These are phyloP conservation scores for Mustela lutreola DNA, from an alignment of 2,113 vertebrate species.

Conservation along the genomic window DNA sequence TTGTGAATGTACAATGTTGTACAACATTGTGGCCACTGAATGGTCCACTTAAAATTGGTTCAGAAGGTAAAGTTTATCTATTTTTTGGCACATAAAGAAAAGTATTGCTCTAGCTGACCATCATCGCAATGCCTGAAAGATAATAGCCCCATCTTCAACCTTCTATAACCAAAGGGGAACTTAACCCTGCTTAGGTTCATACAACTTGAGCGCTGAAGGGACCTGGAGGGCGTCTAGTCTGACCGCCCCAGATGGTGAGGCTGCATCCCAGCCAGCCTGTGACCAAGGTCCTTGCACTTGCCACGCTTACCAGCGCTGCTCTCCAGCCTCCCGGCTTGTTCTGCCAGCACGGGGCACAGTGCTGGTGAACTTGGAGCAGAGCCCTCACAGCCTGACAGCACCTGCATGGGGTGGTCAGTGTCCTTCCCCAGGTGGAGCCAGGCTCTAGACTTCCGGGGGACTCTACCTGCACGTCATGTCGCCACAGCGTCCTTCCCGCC, in stretches of 20 bases:
- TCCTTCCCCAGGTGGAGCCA: not conserved
- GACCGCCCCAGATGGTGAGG: not conserved
- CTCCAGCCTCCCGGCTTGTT: not conserved
- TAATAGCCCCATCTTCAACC: not conserved
- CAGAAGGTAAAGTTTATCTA: not conserved
- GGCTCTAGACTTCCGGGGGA: not conserved
- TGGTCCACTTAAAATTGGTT: not conserved
- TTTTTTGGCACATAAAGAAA: slow-evolving; percentile 8
- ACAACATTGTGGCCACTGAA: not conserved
- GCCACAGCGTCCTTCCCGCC: not conserved
- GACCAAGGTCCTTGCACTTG: not conserved
- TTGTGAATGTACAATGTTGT: not conserved
- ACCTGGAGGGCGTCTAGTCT: not conserved
- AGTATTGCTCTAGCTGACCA: not conserved
- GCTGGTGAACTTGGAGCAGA: not conserved
- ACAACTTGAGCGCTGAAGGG: not conserved
- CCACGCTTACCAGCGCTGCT: not conserved
- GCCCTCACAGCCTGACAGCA: not conserved
- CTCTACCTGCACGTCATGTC: too few relatives aligned
- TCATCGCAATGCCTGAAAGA: not conserved
- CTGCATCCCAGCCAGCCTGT: not conserved
- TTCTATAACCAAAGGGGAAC: not conserved
- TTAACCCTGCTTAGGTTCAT: not conserved
- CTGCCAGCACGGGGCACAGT: not conserved
- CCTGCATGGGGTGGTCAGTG: not conserved